Base-by-base conservation (phyloP, 2,797 vertebrate species). In the Emys orbicularis region DNA sequence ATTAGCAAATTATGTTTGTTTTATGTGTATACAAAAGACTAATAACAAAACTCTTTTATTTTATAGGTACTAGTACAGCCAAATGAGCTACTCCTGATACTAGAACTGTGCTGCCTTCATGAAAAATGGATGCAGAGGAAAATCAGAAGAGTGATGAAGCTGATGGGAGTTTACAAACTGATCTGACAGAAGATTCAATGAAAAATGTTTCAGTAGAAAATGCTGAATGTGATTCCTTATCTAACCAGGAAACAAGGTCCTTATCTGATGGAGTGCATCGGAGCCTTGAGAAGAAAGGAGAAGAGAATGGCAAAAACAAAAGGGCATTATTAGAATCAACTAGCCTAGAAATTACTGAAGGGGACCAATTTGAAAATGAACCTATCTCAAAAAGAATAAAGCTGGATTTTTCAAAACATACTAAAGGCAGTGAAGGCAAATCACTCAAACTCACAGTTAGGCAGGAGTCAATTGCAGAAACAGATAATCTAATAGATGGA, bases 81-180 rank as follows among this genome's bases (percentile, higher is more conserved):
- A 83, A 68, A 97, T 97, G 97, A 93, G 83, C 57, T 86, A 11
- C 74, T 79, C 12, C 25, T 77, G 77, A 84, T 92, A 87, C 56
- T 81, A 89, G 53, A 79, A 81, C 19, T 44, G 5, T 84, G 5
- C 50, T 23, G 83, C 83, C 86, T 88, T 90, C 74, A 47, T 84
- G 93, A 85, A 95, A 84, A 83, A 98, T 98, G 98, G 97, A 98
- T 89, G 76, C 50, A 5, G 97, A 96, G 34, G 96, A 96, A 94
- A 97, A 93, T 25, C 96, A 93, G 13, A 97, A 97, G 85, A 95
- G 49, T 19, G 95, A 93, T 44, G 96, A 98, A 90, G 92, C 19
- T 88, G 91, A 95, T 85, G 96, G 96, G 91, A 86, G 68, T 53
- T 84, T 88, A 68, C 85, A 90, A 87, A 88, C 87, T 53, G 57